phyloP scores from a whole-genome alignment of 2,113 vertebrate species.

The Hippopotamus amphibius region DNA sequence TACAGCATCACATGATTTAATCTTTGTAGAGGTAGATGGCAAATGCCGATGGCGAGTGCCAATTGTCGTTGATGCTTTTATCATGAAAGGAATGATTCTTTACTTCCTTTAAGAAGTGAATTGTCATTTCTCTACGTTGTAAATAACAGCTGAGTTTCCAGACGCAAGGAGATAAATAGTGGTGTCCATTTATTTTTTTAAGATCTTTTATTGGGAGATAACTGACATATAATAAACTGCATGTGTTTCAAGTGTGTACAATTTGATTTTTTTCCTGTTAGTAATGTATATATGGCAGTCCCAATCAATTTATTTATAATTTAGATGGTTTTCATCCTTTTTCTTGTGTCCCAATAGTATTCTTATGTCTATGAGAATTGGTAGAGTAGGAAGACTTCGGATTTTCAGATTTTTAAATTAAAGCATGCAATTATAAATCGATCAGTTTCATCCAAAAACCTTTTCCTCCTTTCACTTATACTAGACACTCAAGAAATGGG shows the following conservation, averaged over 20 bases:
- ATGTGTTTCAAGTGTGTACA: too few species aligned
- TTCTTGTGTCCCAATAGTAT: neutral
- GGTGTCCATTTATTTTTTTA: neutral
- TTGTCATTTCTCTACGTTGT: neutral
- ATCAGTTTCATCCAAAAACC: neutral
- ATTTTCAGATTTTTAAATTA: neutral
- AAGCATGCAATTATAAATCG: neutral
- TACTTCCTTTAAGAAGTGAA: neutral
- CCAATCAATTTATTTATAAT: neutral
- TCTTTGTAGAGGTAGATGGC: too few species aligned
- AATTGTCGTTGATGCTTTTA: neutral
- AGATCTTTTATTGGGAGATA: too few species aligned
- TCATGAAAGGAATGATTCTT: neutral
- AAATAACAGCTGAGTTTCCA: neutral
- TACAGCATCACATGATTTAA: too few species aligned
- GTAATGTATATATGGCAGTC: too few species aligned
- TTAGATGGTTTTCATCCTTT: neutral
- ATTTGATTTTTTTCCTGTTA: too few species aligned
- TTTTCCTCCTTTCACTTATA: neutral
- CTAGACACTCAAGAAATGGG: neutral
- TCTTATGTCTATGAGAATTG: neutral
- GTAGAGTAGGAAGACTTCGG: neutral
- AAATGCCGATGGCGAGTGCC: too few species aligned
- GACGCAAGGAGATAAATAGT: neutral
- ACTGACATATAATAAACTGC: too few species aligned